These are phyloP conservation scores for Pogonus chalceus DNA, from an alignment of 1,140 invertebrate species.

Conservation along the genomic window DNA sequence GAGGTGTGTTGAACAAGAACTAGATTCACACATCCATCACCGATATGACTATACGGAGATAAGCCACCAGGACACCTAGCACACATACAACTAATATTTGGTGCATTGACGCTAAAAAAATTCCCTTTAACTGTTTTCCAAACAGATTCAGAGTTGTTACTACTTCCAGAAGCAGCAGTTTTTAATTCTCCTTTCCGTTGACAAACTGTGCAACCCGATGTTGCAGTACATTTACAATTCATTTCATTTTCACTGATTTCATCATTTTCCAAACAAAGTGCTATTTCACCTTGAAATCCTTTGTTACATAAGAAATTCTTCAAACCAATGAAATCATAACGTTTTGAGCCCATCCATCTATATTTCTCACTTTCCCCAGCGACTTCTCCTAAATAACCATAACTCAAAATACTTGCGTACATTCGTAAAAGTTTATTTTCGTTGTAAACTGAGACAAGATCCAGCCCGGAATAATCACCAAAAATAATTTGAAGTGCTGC, in stretches of 20 bases:
- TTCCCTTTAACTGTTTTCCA: constrained; percentile 58
- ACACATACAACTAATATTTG: constrained; percentile 72
- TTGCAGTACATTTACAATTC: constrained; percentile 27
- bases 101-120: constrained; percentile 69
- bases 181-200: constrained; percentile 13
- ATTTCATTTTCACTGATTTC: constrained; percentile 13
- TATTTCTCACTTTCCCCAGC: constrained; percentile 72
- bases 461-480: constrained; percentile 59
- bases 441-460: constrained; percentile 68
- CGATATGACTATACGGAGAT: constrained; percentile 68
- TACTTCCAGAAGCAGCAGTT: constrained; percentile 8
- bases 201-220: constrained; percentile 17
- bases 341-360: constrained; percentile 79
- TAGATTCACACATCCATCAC: constrained; percentile 71
- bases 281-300: constrained; percentile 62
- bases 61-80: constrained; percentile 63
- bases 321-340: constrained; percentile 73
- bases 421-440: constrained; percentile 54
- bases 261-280: constrained; percentile 38
- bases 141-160: constrained; percentile 16
- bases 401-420: constrained; percentile 72
- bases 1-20: constrained; percentile 69
- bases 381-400: constrained; percentile 83
- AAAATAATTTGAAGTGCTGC: constrained; percentile 74
- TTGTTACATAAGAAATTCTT: constrained; percentile 46